phyloP scores from a whole-genome alignment of 2,113 vertebrate genomes.

The Dicentrarchus labrax region DNA sequence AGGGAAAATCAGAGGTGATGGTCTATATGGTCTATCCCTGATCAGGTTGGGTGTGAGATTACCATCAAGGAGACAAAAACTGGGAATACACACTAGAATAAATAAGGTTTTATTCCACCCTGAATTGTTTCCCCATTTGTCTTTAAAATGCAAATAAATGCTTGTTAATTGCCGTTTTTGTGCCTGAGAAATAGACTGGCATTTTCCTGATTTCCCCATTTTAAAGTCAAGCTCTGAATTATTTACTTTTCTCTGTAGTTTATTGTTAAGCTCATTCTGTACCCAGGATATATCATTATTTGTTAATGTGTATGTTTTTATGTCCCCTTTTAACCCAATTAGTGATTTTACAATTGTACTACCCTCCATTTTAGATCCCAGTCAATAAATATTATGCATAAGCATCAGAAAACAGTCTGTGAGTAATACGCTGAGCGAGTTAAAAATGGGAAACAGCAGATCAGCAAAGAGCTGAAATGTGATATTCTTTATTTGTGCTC shows the following conservation, averaged over 20 bases:
- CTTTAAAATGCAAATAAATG: neutral
- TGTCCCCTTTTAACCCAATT: neutral
- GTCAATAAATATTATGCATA: neutral
- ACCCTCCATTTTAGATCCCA: neutral
- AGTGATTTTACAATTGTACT: neutral
- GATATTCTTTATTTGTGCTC: conserved; percentile 7
- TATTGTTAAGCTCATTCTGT: neutral
- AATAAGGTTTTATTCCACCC: neutral
- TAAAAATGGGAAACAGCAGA: neutral
- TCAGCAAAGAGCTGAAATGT: neutral
- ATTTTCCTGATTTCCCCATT: neutral
- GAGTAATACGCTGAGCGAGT: too few relatives aligned
- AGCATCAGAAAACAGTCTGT: neutral
- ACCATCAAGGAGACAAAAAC: neutral
- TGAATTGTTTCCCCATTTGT: neutral
- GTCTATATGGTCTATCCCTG: neutral
- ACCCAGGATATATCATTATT: neutral
- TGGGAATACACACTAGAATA: neutral
- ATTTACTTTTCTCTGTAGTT: neutral
- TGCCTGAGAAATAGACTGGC: conserved; percentile 31
- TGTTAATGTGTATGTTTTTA: neutral
- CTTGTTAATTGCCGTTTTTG: neutral
- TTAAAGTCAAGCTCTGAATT: neutral
- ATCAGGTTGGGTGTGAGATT: neutral
- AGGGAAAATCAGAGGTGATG: neutral